Conservation (phyloP, 2,797 vertebrate genomes). For the Rallus crepitans region DNA sequence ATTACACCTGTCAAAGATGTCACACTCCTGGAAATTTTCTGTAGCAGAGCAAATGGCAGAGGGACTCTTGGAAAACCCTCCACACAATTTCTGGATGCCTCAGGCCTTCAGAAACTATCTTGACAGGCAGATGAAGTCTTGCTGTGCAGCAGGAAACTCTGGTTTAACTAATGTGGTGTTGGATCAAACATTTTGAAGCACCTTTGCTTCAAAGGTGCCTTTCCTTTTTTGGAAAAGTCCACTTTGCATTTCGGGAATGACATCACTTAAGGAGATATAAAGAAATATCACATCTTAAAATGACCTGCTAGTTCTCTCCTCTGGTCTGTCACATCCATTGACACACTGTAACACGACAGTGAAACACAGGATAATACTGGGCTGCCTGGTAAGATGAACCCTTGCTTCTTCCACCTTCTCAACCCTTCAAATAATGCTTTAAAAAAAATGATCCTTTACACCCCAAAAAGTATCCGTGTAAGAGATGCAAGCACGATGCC, state of each 20-base stretch:
- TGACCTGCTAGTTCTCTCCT: neutral
- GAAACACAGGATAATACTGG: neutral
- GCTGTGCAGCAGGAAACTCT: neutral
- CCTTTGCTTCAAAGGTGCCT: neutral
- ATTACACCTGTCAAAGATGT: slow-evolving; percentile 15
- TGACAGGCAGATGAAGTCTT: neutral
- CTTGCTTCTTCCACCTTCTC: neutral
- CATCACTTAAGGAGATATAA: neutral
- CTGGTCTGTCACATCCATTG: neutral
- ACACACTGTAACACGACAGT: neutral
- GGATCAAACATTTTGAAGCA: neutral
- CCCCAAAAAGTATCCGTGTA: neutral
- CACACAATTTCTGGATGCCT: slow-evolving; percentile 1
- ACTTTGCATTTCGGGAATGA: neutral
- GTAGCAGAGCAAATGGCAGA: slow-evolving; percentile 4
- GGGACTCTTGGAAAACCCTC: neutral
- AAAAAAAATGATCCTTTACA: rapidly evolving
- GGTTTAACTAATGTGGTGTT: neutral
- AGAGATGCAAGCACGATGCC: neutral
- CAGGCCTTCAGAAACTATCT: neutral
- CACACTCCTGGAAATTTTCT: neutral
- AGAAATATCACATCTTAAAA: neutral
- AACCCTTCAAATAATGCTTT: neutral
- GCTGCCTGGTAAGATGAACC: neutral
- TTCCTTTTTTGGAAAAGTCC: neutral